Conservation (phyloP, 2,113 vertebrate species). For the Electrona antarctica region DNA sequence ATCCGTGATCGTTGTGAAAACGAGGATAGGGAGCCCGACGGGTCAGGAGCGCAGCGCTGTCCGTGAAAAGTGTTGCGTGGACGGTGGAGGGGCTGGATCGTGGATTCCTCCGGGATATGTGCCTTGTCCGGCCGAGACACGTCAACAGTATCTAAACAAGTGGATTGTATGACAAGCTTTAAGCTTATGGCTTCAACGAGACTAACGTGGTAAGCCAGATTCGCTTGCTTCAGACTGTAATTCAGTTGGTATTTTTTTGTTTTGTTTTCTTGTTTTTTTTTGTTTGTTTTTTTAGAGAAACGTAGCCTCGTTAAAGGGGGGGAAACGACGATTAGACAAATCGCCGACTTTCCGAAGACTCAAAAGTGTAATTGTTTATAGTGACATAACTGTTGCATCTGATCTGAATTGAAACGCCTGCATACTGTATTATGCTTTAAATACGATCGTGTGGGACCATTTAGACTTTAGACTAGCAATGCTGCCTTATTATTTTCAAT, state of each 20-base stretch:
- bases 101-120: slow-evolving; percentile 60
- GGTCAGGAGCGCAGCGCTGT: slow-evolving; percentile 54
- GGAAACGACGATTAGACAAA: not conserved
- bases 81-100: slow-evolving; percentile 49
- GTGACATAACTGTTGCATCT: no score
- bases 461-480: slow-evolving; percentile 4
- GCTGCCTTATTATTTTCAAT: not conserved
- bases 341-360: not conserved
- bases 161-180: slow-evolving; percentile 50
- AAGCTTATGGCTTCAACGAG: slow-evolving; percentile 63
- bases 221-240: not conserved
- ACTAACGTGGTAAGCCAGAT: slow-evolving; percentile 59
- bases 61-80: slow-evolving; percentile 4
- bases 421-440: not conserved
- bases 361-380: no score
- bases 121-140: slow-evolving; percentile 32
- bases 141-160: slow-evolving; percentile 70
- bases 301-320: not conserved
- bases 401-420: not conserved
- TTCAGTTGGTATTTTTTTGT: slow-evolving; percentile 1
- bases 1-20: slow-evolving; percentile 10
- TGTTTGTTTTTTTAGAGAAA: no score
- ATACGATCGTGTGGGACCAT: slow-evolving; percentile 18
- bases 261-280: not conserved
- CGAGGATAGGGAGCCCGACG: not conserved